phyloP scores from a whole-genome alignment of 2,797 vertebrate species.

The Spheniscus humboldti region DNA sequence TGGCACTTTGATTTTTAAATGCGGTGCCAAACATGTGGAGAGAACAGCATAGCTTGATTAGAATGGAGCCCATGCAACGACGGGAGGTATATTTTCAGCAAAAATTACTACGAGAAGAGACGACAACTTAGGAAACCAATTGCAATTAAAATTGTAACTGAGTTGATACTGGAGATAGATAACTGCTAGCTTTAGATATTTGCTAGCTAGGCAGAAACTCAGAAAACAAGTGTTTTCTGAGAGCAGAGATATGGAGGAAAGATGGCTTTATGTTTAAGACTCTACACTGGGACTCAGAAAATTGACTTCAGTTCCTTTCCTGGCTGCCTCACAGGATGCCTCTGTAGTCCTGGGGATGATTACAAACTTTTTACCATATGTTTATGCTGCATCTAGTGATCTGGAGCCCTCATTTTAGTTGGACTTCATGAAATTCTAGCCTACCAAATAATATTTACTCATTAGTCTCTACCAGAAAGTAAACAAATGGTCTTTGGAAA shows the following conservation, averaged over 20 bases:
- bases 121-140: not conserved
- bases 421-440: not conserved
- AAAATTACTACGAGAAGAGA: not conserved
- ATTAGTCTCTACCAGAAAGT: not conserved
- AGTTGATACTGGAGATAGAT: not conserved
- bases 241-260: not conserved
- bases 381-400: conserved; percentile 10
- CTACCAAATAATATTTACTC: conserved; percentile 20
- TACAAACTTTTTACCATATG: conserved; percentile 37
- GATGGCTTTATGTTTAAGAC: not conserved
- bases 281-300: not conserved
- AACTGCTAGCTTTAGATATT: not conserved
- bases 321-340: conserved; percentile 8
- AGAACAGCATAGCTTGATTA: not conserved
- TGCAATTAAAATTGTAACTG: conserved; percentile 10
- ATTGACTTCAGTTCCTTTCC: conserved; percentile 10
- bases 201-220: not conserved
- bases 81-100: not conserved
- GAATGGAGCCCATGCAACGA: not conserved
- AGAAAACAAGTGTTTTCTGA: not conserved
- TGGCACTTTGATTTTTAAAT: conserved; percentile 30
- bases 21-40: not conserved
- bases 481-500: conserved; percentile 11
- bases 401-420: conserved; percentile 6
- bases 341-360: conserved; percentile 2